phyloP scores from a whole-genome alignment of 2,888 invertebrate genomes.

The Epirrita christyi region DNA sequence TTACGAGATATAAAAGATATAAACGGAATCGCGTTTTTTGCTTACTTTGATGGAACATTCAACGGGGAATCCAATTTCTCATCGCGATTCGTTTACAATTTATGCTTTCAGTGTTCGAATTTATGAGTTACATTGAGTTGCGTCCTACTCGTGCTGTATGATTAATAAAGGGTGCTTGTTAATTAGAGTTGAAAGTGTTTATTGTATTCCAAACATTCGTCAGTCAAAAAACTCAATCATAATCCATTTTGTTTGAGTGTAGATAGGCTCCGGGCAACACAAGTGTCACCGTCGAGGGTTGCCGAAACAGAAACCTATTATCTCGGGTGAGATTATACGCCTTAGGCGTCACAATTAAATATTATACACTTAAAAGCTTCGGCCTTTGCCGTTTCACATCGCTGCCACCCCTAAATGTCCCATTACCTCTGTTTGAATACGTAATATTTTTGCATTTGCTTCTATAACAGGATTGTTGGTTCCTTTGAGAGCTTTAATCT shows the following conservation, averaged over 20 bases:
- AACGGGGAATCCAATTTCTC: slow-evolving; percentile 82
- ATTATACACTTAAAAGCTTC: slow-evolving; percentile 86
- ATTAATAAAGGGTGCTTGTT: slow-evolving; percentile 20
- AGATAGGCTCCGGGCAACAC: slow-evolving; percentile 73
- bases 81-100: slow-evolving; percentile 75
- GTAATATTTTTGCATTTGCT: slow-evolving; percentile 85
- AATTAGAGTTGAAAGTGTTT: slow-evolving; percentile 39
- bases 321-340: slow-evolving; percentile 85
- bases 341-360: slow-evolving; percentile 86
- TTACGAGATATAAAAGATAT: slow-evolving; percentile 85
- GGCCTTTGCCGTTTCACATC: slow-evolving; percentile 85
- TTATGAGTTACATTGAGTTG: slow-evolving; percentile 53
- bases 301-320: slow-evolving; percentile 85
- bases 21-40: slow-evolving; percentile 85
- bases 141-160: slow-evolving; percentile 31
- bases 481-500: slow-evolving; percentile 84
- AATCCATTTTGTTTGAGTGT: slow-evolving; percentile 81
- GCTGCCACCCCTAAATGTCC: slow-evolving; percentile 85
- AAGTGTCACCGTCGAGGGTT: slow-evolving; percentile 82
- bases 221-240: slow-evolving; percentile 77
- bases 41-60: slow-evolving; percentile 84
- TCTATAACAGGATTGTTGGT: slow-evolving; percentile 82
- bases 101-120: slow-evolving; percentile 64
- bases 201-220: slow-evolving; percentile 56
- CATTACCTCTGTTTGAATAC: slow-evolving; percentile 85